phyloP scores from a whole-genome alignment of 2,888 invertebrate species.

The Proisotoma minuta region DNA sequence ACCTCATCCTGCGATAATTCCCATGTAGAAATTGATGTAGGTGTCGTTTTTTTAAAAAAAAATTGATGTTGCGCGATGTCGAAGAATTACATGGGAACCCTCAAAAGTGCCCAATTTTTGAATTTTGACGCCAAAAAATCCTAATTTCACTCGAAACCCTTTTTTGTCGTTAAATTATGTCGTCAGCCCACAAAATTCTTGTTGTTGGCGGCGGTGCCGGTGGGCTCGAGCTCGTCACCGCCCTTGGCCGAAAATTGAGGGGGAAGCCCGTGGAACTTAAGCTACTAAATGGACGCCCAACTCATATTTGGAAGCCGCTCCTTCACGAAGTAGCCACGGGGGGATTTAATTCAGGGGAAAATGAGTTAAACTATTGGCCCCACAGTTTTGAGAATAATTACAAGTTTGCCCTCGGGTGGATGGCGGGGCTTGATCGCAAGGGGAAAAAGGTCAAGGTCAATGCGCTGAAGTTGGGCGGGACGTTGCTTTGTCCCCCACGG shows the following conservation, averaged over 20 bases:
- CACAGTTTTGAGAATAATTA: conserved; percentile 24
- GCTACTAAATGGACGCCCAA: conserved; percentile 26
- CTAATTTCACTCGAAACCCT: too few species aligned
- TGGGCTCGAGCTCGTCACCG: conserved; percentile 29
- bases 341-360: conserved; percentile 30
- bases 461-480: conserved; percentile 17
- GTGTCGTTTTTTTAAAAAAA: too few species aligned
- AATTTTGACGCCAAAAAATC: too few species aligned
- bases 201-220: conserved; percentile 41
- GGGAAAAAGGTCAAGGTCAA: conserved; percentile 26
- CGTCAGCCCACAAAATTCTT: not conserved
- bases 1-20: too few species aligned
- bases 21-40: too few species aligned
- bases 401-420: conserved; percentile 35
- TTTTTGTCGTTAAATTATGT: too few species aligned
- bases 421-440: conserved; percentile 31
- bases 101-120: too few species aligned
- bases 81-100: too few species aligned
- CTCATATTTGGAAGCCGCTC: conserved; percentile 41
- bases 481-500: conserved; percentile 11
- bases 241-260: conserved; percentile 20
- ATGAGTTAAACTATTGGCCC: conserved; percentile 39
- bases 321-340: conserved; percentile 32
- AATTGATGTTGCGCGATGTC: too few species aligned
- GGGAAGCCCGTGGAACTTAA: conserved; percentile 20